Evolutionary conservation across 2,113 vertebrate genomes (phyloP).

Genomic region (Peromyscus polionotus): DNA sequence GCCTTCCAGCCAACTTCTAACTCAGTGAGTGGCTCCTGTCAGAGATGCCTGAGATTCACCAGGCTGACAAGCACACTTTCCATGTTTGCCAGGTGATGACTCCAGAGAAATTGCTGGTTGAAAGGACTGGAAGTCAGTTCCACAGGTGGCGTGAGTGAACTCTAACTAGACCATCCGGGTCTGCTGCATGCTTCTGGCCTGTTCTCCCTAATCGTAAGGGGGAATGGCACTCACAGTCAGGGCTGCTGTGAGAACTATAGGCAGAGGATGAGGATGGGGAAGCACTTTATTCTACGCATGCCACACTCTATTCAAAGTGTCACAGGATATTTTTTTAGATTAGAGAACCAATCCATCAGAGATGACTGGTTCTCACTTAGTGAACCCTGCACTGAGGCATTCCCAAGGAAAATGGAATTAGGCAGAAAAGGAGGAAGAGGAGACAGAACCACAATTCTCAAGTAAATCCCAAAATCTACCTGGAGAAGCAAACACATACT

Average conservation of each 20-base stretch:
- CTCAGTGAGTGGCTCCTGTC: not conserved
- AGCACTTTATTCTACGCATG: not conserved
- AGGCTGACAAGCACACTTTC: not conserved
- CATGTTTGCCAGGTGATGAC: not conserved
- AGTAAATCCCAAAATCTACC: conserved; percentile 56
- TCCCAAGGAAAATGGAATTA: not conserved
- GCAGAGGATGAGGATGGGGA: not conserved
- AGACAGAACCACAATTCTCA: conserved; percentile 18
- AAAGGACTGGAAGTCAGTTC: not conserved
- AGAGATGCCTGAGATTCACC: not conserved
- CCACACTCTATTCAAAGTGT: not conserved
- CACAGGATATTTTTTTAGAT: not conserved
- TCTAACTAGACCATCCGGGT: not conserved
- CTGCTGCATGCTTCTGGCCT: too few relatives aligned
- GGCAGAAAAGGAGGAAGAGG: not conserved
- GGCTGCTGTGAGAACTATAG: not conserved
- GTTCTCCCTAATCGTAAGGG: not conserved
- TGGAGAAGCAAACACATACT: conserved; percentile 41
- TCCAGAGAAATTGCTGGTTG: not conserved
- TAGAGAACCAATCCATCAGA: not conserved
- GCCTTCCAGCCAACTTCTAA: not conserved
- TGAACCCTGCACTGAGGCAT: not conserved
- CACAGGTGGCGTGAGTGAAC: not conserved
- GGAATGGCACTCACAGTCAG: rapidly evolving
- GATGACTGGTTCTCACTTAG: not conserved